Evolutionary conservation across 2,797 vertebrate genomes (phyloP).

Genomic region (Spheniscus humboldti): DNA sequence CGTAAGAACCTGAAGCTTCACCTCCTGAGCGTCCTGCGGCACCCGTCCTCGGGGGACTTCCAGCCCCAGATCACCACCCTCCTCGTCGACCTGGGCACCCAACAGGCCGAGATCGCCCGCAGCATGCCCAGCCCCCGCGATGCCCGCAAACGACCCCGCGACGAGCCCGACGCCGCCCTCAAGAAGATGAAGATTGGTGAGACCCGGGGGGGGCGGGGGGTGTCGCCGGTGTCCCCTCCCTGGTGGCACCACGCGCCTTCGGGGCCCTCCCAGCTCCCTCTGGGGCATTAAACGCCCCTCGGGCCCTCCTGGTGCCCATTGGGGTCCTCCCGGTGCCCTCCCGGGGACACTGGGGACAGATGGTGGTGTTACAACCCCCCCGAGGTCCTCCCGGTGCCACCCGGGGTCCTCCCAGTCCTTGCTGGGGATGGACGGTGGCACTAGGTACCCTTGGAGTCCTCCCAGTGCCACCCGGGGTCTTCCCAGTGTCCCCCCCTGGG

Average conservation of each 20-base stretch:
- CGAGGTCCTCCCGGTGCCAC: too few species aligned
- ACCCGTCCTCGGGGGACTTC: conserved; percentile 88
- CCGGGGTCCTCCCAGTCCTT: too few species aligned
- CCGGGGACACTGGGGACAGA: too few species aligned
- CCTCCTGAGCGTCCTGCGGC: conserved; percentile 87
- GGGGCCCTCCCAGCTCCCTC: not conserved
- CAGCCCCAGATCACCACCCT: conserved; percentile 91
- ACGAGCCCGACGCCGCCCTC: conserved; percentile 80
- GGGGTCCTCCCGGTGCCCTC: too few species aligned
- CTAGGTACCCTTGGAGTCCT: too few species aligned
- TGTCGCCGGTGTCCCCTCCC: too few species aligned
- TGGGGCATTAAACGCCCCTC: not conserved
- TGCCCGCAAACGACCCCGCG: conserved; percentile 83
- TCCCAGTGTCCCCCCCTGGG: too few species aligned
- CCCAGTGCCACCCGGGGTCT: too few species aligned
- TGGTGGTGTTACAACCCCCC: too few species aligned
- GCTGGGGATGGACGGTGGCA: too few species aligned
- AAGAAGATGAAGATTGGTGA: conserved; percentile 93
- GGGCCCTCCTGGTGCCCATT: not conserved
- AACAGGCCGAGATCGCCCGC: conserved; percentile 87
- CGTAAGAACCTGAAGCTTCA: conserved; percentile 95
- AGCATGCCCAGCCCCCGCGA: conserved; percentile 81
- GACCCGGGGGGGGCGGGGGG: not conserved
- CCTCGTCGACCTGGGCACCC: conserved; percentile 91
- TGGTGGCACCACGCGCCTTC: not conserved